These are phyloP conservation scores for Protophormia terraenovae DNA, from an alignment of 2,888 invertebrate species.

Conservation along the genomic window DNA sequence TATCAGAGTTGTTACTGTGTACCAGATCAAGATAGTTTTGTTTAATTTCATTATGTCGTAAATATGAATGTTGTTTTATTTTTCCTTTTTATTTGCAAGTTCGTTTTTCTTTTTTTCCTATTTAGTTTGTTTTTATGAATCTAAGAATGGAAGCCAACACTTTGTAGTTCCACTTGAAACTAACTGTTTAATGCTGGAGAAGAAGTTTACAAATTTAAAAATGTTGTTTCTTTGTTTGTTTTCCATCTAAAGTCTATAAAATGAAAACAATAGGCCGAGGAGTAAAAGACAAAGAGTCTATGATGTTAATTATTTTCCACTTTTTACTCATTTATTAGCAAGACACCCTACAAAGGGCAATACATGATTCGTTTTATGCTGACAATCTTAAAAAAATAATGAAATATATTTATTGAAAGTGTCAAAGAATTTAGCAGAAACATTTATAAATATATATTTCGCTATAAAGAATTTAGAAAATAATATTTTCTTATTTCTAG, in stretches of 20 bases:
- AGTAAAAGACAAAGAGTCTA: slow-evolving; percentile 13
- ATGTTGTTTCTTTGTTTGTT: background rate
- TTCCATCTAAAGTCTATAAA: background rate
- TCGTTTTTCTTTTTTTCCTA: background rate
- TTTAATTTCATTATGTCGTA: slow-evolving; percentile 17
- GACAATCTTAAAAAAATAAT: no score
- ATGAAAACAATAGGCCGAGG: background rate
- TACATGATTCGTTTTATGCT: background rate
- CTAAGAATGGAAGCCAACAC: slow-evolving; percentile 28
- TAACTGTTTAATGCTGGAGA: slow-evolving; percentile 13
- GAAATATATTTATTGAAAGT: no score
- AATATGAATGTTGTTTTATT: background rate
- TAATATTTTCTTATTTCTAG: no score
- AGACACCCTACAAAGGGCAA: slow-evolving; percentile 17
- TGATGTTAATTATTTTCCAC: slow-evolving; percentile 37
- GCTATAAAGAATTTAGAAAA: no score
- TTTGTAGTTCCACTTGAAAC: slow-evolving; percentile 29
- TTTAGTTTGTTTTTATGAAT: background rate
- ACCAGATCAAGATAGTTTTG: background rate
- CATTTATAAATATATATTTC: no score
- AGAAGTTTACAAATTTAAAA: slow-evolving; percentile 11
- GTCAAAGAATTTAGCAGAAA: no score
- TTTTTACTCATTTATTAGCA: slow-evolving; percentile 18
- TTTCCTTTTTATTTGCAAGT: background rate
- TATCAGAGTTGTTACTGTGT: background rate